Conservation (phyloP, 1,140 invertebrate genomes). For the Neuroterus valhalla region DNA sequence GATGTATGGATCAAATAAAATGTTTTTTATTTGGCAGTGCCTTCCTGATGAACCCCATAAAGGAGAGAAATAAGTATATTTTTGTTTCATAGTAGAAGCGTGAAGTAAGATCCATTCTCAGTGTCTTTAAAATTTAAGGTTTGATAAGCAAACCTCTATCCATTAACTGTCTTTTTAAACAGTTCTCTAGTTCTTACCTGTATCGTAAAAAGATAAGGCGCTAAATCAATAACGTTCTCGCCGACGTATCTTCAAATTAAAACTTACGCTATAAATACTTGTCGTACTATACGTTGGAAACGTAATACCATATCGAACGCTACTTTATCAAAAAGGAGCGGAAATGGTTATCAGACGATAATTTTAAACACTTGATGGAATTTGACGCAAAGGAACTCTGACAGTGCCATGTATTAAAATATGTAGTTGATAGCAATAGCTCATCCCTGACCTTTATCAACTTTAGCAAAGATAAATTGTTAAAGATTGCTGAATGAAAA, state of each 20-base stretch:
- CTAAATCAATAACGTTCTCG: slow-evolving; percentile 4
- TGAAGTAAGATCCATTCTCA: too few species aligned
- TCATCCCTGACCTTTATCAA: slow-evolving; percentile 11
- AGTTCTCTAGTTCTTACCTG: too few species aligned
- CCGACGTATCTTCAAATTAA: neutral
- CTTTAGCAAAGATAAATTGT: neutral
- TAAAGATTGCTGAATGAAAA: neutral
- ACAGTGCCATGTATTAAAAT: neutral
- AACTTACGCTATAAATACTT: neutral
- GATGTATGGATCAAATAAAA: too few species aligned
- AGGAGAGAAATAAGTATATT: too few species aligned
- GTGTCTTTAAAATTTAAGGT: too few species aligned
- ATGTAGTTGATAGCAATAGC: neutral
- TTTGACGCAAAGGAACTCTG: slow-evolving; percentile 7
- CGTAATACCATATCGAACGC: slow-evolving; percentile 40
- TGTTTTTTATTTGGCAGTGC: too few species aligned
- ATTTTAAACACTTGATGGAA: slow-evolving; percentile 25
- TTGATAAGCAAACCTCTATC: too few species aligned
- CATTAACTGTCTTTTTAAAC: too few species aligned
- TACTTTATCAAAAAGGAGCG: slow-evolving; percentile 58
- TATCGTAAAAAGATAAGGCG: neutral
- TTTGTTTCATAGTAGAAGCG: too few species aligned
- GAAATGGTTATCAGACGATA: slow-evolving; percentile 58
- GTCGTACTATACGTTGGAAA: slow-evolving; percentile 5
- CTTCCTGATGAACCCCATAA: too few species aligned